Base-by-base conservation (phyloP, 2,888 invertebrate species). In the Caenorhabditis drosophilae region DNA sequence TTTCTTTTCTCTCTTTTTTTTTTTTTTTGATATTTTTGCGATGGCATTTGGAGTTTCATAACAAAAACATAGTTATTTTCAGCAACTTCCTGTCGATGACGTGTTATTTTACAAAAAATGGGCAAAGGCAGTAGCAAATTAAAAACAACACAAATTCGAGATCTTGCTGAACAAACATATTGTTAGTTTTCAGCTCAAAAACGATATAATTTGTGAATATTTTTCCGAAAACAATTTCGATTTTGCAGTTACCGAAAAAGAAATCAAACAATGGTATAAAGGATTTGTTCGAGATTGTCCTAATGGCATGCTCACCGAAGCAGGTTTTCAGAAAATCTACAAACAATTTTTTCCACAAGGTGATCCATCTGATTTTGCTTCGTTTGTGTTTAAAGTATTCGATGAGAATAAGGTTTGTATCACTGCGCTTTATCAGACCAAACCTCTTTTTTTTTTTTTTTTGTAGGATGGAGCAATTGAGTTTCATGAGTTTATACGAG, bases 261-360 rank as follows among this genome's bases (percentile, higher is more conserved):
- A 85, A 68, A 85, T 85, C 70, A 84, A 84, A 45, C 85, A 85
- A 76, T 85, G 85, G 82, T 78, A 76, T 53, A 94, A 94, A 89
- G 94, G 93, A 84, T 94, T 94, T 86, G 89, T 93, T 77, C 92
- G 94, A 87, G 94, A 94, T 87, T 94, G 94, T 86, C 94, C 94
- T 59, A 92, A 93, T 86, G 93, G 93, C 77, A 89, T 93, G 83
- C 89, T 94, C 62, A 94, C 93, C 61, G 93, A 94, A 87, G 92
- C 93, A 89, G 96, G 96, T 81, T 97, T 98, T 88, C 94, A 95
- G 85, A 94, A 92, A 88, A 98, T 97, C 86, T 97, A 98, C 88
- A 94, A 94, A 87, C 96, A 97, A 87, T 97, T 98, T 88, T 97
- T 98, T 86, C 97, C 97, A 53, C 93, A 96, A 89, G 97, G 97